Base-by-base conservation (phyloP, 2,797 vertebrate genomes). In the Darevskia mixta region DNA sequence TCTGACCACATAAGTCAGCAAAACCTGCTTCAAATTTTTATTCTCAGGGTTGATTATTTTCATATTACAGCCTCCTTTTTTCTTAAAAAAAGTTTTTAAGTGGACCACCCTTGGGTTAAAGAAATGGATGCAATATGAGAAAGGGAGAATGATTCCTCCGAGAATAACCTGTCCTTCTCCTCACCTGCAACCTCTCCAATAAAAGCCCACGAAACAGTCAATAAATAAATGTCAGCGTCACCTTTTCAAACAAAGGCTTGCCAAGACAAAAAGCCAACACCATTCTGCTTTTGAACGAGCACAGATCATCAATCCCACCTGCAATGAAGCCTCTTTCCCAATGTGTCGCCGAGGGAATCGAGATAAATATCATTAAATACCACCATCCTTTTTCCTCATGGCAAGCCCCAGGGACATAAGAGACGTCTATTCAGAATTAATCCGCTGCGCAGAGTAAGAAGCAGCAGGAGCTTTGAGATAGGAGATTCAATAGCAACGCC, bases 361-460 rank as follows among this genome's bases (percentile, higher is more conserved):
- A 77, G 49, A n/a, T 6, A 0, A 0, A 0, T 1, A 17, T 69
- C 82, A n/a, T 88, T 80, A 81, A 84, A 72, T 91, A 90, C 71
- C 20, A 43, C 32, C 83, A 82, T 29, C 18, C 55, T 81, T 49
- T 32, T 78, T 64, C 45, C 49, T 89, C 17, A 45, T 13, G 72
- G 5, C 6, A 8, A n/a, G 58, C 27, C 80, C 69, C 41, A 23
- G 18, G 66, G 82, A 79, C 82, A 41, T 84, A 35, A 10, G 4
- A 32, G 64, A 29, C 32, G 9, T 75, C 38, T 43, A 88, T 87
- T 79, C 75, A 66, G 58, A 90, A 86, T 93, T 92, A 58, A 86
- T 85, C 8, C 1, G 1, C 35, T 90, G 89, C 82, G 73, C 58
- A 72, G 86, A 35, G 32, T 78, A 81, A 61, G 20, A 27, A 84